Evolutionary conservation across 2,888 invertebrate species (phyloP).

Genomic region (Cabera pusaria): DNA sequence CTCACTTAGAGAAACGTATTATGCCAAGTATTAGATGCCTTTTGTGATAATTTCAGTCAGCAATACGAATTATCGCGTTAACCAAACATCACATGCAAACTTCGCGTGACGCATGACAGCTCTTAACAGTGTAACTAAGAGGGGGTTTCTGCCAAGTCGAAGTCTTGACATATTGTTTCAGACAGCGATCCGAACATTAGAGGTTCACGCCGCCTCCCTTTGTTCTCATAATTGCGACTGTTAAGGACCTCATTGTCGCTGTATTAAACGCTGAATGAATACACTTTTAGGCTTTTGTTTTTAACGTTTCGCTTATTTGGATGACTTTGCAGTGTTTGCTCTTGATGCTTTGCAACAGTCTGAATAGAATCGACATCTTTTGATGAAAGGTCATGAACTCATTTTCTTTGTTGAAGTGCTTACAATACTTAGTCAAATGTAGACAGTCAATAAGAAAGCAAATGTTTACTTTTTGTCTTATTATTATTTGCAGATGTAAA

Average conservation of each 20-base stretch:
- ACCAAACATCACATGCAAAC: constrained; percentile 8
- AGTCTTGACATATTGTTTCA: constrained; percentile 26
- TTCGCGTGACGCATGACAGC: constrained; percentile 12
- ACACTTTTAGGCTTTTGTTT: constrained; percentile 42
- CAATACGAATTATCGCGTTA: too few relatives aligned
- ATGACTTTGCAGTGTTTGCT: constrained; percentile 32
- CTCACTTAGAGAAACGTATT: too few relatives aligned
- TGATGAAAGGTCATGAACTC: too few relatives aligned
- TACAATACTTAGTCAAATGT: too few relatives aligned
- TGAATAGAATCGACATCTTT: constrained; percentile 1
- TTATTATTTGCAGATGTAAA: too few relatives aligned
- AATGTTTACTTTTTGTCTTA: too few relatives aligned
- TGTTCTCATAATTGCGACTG: constrained; percentile 60
- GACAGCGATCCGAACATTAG: constrained; percentile 41
- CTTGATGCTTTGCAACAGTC: constrained; percentile 2
- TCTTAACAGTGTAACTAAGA: constrained; percentile 8
- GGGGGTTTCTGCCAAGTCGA: constrained; percentile 12
- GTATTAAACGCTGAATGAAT: constrained; percentile 35
- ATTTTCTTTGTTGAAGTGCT: too few relatives aligned
- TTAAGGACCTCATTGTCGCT: constrained; percentile 48
- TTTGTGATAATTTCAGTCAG: too few relatives aligned
- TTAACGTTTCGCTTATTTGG: constrained; percentile 41
- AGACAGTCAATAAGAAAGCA: too few relatives aligned
- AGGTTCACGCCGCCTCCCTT: constrained; percentile 46
- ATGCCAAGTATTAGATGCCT: too few relatives aligned